A percentile compares a stretch with the other conserved stretches of the same genome.
Conservation (phyloP, 2,113 vertebrate genomes). For the Catharus bicknelli region DNA sequence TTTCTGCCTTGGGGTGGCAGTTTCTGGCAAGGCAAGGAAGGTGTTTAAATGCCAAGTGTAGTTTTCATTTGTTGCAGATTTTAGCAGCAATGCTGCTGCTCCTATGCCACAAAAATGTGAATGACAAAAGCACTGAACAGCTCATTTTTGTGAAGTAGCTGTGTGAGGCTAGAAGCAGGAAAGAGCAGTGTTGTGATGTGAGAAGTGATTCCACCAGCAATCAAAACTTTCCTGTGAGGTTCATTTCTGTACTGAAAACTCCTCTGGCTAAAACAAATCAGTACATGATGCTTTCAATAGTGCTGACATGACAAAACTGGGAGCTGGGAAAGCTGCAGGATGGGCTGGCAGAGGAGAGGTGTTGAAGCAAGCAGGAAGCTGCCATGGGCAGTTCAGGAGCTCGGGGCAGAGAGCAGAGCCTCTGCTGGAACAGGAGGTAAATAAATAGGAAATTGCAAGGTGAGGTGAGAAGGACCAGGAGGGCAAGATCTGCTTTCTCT, state of each 20-base stretch:
- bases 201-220: background rate
- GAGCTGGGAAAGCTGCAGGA: background rate
- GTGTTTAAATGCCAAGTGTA: background rate
- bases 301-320: rapidly evolving
- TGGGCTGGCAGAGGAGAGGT: background rate
- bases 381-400: background rate
- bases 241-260: background rate
- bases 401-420: background rate
- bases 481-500: background rate
- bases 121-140: rapidly evolving
- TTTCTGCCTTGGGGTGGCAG: background rate
- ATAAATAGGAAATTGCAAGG: background rate
- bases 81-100: background rate
- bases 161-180: background rate
- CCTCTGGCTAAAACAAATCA: background rate
- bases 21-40: background rate
- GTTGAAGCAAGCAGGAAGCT: background rate
- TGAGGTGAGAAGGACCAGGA: background rate
- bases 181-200: background rate
- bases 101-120: background rate
- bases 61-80: background rate
- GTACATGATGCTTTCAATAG: background rate
- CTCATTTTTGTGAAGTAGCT: background rate
- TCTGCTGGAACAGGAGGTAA: background rate
- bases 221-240: background rate